Conservation (phyloP, 2,113 vertebrate species). For the Cephalopholis sonnerati region DNA sequence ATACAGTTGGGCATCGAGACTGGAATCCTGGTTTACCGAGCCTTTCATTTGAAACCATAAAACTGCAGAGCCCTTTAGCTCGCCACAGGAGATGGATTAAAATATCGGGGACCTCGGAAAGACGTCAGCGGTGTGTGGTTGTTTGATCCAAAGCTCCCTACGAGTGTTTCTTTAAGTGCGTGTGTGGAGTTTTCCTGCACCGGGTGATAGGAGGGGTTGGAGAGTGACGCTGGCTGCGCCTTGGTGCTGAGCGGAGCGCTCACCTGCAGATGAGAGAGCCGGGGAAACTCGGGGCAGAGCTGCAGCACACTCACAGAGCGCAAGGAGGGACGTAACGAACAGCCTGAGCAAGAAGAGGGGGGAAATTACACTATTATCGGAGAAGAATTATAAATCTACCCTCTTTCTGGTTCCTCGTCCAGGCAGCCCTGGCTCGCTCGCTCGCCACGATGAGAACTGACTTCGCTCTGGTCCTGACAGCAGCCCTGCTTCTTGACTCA, state of each 20-base stretch:
- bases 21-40: neutral
- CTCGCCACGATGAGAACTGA: conserved; percentile 83
- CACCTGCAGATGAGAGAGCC: conserved; percentile 84
- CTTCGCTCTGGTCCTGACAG: conserved; percentile 81
- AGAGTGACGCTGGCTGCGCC: conserved; percentile 84
- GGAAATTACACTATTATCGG: conserved; percentile 45
- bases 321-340: conserved; percentile 52
- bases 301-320: conserved; percentile 67
- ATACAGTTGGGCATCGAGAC: neutral
- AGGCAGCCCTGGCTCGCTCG: conserved; percentile 69
- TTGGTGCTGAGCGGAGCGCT: conserved; percentile 84
- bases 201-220: conserved; percentile 82
- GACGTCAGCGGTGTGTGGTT: conserved; percentile 29
- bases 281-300: conserved; percentile 76
- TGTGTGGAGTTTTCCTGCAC: conserved; percentile 77
- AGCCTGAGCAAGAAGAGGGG: conserved; percentile 31
- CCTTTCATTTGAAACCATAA: conserved; percentile 14
- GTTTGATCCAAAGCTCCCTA: conserved; percentile 42
- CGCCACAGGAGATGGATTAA: conserved; percentile 2
- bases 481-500: conserved; percentile 78
- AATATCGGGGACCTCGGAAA: conserved; percentile 18
- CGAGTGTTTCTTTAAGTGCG: conserved; percentile 82
- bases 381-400: conserved; percentile 57
- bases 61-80: neutral
- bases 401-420: conserved; percentile 61